phyloP scores from a whole-genome alignment of 2,797 vertebrate genomes.

The Eulemur mongoz region DNA sequence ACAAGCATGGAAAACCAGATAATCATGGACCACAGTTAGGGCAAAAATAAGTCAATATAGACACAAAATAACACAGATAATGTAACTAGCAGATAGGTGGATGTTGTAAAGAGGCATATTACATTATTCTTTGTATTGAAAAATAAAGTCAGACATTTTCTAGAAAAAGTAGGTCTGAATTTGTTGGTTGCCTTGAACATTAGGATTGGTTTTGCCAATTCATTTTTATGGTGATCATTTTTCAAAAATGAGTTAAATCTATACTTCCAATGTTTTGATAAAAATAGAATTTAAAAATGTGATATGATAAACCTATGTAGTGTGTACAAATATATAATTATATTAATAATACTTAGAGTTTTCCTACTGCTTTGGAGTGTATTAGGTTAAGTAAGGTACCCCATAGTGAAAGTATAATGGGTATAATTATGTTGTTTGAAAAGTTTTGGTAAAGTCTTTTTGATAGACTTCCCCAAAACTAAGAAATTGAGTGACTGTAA shows the following conservation, averaged over 20 bases:
- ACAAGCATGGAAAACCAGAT: neutral
- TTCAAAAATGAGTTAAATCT: neutral
- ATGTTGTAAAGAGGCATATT: neutral
- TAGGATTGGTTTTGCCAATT: neutral
- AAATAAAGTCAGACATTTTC: neutral
- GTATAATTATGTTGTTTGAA: neutral
- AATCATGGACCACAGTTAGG: neutral
- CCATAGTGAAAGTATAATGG: neutral
- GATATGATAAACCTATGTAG: neutral
- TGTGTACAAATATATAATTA: neutral
- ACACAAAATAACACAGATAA: neutral
- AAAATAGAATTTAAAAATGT: neutral
- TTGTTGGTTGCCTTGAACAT: neutral
- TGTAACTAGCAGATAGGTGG: neutral
- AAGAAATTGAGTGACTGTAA: neutral
- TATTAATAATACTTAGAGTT: neutral
- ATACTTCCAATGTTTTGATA: neutral
- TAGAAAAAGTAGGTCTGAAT: neutral
- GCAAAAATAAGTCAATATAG: neutral
- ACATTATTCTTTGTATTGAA: neutral
- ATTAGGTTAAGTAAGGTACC: neutral
- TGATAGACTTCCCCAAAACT: neutral
- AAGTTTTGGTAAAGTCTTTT: neutral
- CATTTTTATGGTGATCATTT: neutral
- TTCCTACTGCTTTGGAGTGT: neutral